These are phyloP conservation scores for Anagyrus pseudococci DNA, from an alignment of 2,888 invertebrate genomes.

Conservation along the genomic window DNA sequence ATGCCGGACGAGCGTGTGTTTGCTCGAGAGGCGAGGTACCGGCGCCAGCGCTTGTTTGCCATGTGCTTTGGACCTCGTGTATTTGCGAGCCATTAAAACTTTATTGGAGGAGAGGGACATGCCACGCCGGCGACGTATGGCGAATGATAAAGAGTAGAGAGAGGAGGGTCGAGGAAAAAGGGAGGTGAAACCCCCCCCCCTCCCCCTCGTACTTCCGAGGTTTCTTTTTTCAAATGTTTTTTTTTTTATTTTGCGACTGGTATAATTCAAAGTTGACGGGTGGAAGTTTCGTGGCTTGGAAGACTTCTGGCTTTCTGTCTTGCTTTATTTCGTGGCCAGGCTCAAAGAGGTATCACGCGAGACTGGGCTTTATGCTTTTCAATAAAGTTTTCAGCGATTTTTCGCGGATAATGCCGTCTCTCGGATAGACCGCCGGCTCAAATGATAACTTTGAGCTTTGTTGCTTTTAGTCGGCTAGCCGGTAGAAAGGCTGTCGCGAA, in stretches of 20 bases:
- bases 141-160: slow-evolving; percentile 22
- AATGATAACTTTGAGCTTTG: too few species aligned
- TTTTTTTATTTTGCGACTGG: background rate
- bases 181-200: background rate
- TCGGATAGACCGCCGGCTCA: too few species aligned
- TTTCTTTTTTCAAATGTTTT: background rate
- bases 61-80: slow-evolving; percentile 35
- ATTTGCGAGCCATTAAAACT: slow-evolving; percentile 49
- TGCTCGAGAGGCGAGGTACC: slow-evolving; percentile 7
- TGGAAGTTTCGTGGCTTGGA: background rate
- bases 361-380: background rate
- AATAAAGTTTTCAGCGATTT: background rate
- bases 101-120: slow-evolving; percentile 32
- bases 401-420: background rate
- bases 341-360: slow-evolving; percentile 1
- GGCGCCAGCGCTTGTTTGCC: slow-evolving; percentile 37
- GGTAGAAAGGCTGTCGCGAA: too few species aligned
- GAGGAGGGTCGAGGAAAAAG: slow-evolving; percentile 19
- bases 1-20: slow-evolving; percentile 11
- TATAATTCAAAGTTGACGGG: background rate
- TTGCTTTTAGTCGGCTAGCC: too few species aligned
- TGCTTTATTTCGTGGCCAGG: background rate
- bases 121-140: slow-evolving; percentile 16
- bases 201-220: background rate
- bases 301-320: background rate